Base-by-base conservation (phyloP, 1,140 invertebrate genomes). In the Drosophila parabipectinata region DNA sequence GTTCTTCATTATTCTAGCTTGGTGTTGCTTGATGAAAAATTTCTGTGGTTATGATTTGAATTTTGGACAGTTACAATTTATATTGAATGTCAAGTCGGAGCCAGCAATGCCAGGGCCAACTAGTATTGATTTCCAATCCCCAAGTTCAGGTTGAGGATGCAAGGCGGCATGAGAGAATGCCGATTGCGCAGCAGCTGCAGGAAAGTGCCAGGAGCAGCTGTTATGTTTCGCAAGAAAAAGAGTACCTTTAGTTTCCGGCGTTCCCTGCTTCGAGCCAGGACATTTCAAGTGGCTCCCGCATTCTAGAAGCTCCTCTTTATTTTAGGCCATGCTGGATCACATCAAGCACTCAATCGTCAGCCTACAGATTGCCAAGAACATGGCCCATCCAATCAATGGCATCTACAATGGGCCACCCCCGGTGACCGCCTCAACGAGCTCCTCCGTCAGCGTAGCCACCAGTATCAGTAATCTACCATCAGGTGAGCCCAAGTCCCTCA, bases 281-380 rank as follows among this genome's bases (percentile, higher is more conserved):
- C 26, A 7, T 34, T 34, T 34, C 9, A 34, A 34, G 3, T 37
- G 34, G 10, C 14, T 44, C 14, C 6, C 12, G 39, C 41, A 44
- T 14, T 44, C 41, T 7, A 44, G 14, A 15, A 44, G 4, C 10
- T 7, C 14, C 7, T 45, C 51, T 39, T 21, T 32, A 50, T 93
- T 93, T 50, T 93, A 97, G 95, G 95, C 94, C 71, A 97, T 98
- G 95, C 94, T 98, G 91, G 97, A 98, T 93, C 96, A 97, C 77
- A 97, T 99, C 73, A 99, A 99, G 93, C 98, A 99, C 94, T 97
- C 98, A 72, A 99, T 99, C 93, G 97, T 99, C 60, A 95, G 98
- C 79, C 94, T 99, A 80, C 98, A 99, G 95, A 99, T 99, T 92
- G 97, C 98, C 68, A 99, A 99, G 95, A 97, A 97, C 92, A 97